Conservation (phyloP, 2,888 invertebrate genomes). For the Steinernema carpocapsae region DNA sequence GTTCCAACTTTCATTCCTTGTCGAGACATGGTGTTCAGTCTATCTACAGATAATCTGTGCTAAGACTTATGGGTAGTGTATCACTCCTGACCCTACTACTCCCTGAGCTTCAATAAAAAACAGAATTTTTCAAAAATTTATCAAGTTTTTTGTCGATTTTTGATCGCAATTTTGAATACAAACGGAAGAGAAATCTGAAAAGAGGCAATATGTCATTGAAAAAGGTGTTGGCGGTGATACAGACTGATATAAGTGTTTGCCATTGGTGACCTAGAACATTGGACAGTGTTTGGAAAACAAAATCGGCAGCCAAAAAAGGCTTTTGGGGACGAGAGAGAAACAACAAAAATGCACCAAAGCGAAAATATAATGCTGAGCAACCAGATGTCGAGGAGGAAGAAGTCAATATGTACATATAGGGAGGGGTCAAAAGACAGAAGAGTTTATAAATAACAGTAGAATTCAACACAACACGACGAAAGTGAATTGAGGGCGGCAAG, state of each 20-base stretch:
- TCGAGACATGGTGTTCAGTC: too few relatives aligned
- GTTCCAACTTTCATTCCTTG: too few relatives aligned
- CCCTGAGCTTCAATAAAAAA: too few relatives aligned
- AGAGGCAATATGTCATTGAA: slow-evolving; percentile 25
- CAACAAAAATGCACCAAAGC: slow-evolving; percentile 21
- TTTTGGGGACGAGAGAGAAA: background rate
- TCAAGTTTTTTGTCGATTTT: slow-evolving; percentile 12
- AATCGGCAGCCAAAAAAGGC: background rate
- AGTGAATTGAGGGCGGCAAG: slow-evolving; percentile 32
- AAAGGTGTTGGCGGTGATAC: slow-evolving; percentile 9
- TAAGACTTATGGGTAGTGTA: too few relatives aligned
- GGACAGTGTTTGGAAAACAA: background rate
- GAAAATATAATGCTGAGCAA: slow-evolving; percentile 23
- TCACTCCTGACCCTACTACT: too few relatives aligned
- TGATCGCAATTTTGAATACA: background rate
- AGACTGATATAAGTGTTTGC: background rate
- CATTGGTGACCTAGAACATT: background rate
- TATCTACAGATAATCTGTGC: too few relatives aligned
- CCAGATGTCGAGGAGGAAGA: slow-evolving; percentile 3
- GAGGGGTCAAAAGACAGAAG: background rate
- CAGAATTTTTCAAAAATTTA: background rate
- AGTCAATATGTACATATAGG: slow-evolving; percentile 18
- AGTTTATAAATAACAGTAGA: background rate
- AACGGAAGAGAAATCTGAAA: background rate
- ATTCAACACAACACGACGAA: slow-evolving; percentile 1